Evolutionary conservation across 2,797 vertebrate genomes (phyloP).

Genomic region (Myotis planiceps): DNA sequence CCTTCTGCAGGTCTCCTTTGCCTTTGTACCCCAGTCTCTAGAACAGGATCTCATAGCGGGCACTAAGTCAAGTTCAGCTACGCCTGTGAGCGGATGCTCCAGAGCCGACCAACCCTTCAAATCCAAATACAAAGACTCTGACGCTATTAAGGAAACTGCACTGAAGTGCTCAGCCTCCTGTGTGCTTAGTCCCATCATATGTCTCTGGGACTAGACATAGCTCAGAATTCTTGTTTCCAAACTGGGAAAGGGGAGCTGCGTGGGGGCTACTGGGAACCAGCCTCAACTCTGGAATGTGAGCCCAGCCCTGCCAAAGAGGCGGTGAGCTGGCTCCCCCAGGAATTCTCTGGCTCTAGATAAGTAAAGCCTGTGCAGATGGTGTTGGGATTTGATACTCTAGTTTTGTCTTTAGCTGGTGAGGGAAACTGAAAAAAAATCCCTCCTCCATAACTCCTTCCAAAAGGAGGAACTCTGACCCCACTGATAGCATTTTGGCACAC

Average conservation of each 20-base stretch:
- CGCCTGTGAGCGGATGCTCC: not conserved
- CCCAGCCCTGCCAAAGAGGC: not conserved
- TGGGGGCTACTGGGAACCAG: not conserved
- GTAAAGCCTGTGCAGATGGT: not conserved
- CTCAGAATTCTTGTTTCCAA: not conserved
- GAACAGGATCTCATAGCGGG: not conserved
- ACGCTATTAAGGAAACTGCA: not conserved
- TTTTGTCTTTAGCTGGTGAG: not conserved
- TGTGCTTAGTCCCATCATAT: not conserved
- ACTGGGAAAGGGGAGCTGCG: not conserved
- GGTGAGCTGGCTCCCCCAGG: not conserved
- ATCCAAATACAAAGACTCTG: not conserved
- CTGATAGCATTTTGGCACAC: not conserved
- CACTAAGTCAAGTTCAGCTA: not conserved
- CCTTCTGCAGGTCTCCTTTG: not conserved
- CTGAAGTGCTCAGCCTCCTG: not conserved
- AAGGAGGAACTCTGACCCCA: not conserved
- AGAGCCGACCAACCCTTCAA: not conserved
- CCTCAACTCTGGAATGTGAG: not conserved
- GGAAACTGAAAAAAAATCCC: not conserved
- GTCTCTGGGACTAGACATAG: not conserved
- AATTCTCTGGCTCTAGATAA: not conserved
- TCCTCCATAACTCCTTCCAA: not conserved
- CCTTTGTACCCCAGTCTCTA: not conserved
- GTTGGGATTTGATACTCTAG: not conserved